phyloP scores from a whole-genome alignment of 2,797 vertebrate genomes.

The Otus scops region DNA sequence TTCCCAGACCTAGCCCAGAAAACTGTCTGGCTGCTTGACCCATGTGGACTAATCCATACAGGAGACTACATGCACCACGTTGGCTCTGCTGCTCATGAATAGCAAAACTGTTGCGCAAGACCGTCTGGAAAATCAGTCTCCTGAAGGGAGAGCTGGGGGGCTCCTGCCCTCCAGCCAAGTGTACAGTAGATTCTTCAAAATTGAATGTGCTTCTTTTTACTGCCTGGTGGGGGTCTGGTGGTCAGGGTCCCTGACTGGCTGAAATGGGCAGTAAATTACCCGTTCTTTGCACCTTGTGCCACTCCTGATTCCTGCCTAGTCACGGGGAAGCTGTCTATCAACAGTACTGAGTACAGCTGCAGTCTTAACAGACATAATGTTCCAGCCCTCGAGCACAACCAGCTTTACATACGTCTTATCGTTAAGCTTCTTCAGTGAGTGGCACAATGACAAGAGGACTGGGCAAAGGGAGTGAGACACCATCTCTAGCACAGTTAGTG shows the following conservation, averaged over 20 bases:
- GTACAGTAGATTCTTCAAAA: neutral
- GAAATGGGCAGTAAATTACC: neutral
- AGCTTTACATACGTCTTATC: neutral
- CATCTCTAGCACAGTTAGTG: neutral
- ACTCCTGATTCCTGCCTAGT: neutral
- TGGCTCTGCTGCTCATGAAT: neutral
- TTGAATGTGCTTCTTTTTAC: neutral
- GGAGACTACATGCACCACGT: neutral
- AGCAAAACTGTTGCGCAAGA: neutral
- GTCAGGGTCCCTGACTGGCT: neutral
- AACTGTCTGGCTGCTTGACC: neutral
- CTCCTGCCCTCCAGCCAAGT: neutral
- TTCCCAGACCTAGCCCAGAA: neutral
- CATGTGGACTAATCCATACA: neutral
- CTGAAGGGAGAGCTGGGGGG: neutral
- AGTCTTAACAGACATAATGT: neutral
- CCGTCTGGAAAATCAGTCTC: neutral
- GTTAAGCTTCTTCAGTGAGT: neutral
- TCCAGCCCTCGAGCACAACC: neutral
- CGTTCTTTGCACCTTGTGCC: neutral
- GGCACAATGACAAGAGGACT: neutral
- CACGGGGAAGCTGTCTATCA: neutral
- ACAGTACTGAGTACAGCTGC: neutral
- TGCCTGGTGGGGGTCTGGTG: neutral
- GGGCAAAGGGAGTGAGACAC: neutral